Evolutionary conservation across 1,140 invertebrate species (phyloP), one percentile per base, ranked within the genome.

Genomic region (Rhagoletis zephyria): DNA sequence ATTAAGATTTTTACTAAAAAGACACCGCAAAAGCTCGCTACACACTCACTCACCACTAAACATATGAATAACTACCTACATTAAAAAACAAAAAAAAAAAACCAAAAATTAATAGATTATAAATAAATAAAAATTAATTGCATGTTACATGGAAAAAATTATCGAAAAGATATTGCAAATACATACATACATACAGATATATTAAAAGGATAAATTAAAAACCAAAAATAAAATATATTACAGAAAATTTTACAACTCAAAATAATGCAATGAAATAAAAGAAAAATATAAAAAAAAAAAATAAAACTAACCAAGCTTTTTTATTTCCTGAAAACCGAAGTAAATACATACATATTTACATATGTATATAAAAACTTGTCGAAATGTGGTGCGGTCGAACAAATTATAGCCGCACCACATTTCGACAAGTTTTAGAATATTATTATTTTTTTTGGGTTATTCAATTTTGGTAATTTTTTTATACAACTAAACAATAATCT

Each of bases 21-120:
- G 16, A 81, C 48, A 81, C 74, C 48, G 74, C 74, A 81, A 81
- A 77, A 81, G 74, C 48, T 74, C 48, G 74, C 48, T 81, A 81
- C 45, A 81, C 74, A 81, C 74, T 56, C 48, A 56, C 51, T 56
- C 48, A 56, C 51, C 74, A 81, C 48, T 56, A 81, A 19, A 9
- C 42, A 77, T 30, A 77, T n/a, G 45, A 6, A 19, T 40, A 67
- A 67, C 12, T 45, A 77, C 2, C 9, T 64, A 64, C 4, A 12
- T 12, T 67, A 67, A 67, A 30, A 30, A 67, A 67, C 40, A 30
- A 40, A 40, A 3, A n/a, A 77, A 0, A 56, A 56, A 56, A 1
- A n/a, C n/a, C n/a, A n/a, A n/a, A 56, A 56, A 56, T 56, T 2
- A 56, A 56, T 56, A 56, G 10, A 56, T 56, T 56, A 56, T 56